Base-by-base conservation (phyloP, 1,140 invertebrate genomes). In the Trichonephila inaurata region DNA sequence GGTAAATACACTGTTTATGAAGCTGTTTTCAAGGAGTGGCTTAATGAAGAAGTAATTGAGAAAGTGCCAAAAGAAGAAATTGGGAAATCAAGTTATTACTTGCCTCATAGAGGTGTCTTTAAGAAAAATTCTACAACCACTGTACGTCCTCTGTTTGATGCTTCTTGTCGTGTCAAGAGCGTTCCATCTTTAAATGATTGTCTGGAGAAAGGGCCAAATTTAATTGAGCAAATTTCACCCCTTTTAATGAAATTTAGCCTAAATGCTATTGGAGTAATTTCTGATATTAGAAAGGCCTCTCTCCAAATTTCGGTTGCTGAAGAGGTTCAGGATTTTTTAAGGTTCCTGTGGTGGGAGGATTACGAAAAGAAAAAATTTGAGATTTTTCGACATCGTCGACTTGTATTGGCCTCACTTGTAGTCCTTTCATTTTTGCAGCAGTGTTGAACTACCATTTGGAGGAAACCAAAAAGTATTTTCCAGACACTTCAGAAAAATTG, bases 351-450 rank as follows among this genome's bases (percentile, higher is more conserved):
- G 87, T 60, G 12, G 87, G 33, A n/a, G 1, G n/a, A 72, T n/a
- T n/a, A 60, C 24, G 62, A 72, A n/a, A 21, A 14, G 4, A 87
- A 61, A 18, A 61, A 87, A 44, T 62, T 87, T n/a, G 28, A 72
- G 58, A 61, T 91, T 16, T 81, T 64, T 51, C 5, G 58, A n/a
- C 89, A 91, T 18, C 24, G 24, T 3, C 69, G 89, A 14, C 28
- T 91, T n/a, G 72, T 91, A 16, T 91, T 61, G 72, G 89, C 21
- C 21, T 91, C n/a, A 60, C 60, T n/a, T 61, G 12, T 40, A 91
- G 58, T 61, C 69, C 51, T n/a, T 91, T 91, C 66, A 24, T 90
- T 7, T 40, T 81, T 4, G 16, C 12, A 58, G 89, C 89, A 18
- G 33, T 33, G 7, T 18, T 90, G 0, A 77, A 60, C 18, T 21